Evolutionary conservation across 2,797 vertebrate species (phyloP), one percentile per base, ranked within the genome.

Genomic region (Aulostomus chinensis): DNA sequence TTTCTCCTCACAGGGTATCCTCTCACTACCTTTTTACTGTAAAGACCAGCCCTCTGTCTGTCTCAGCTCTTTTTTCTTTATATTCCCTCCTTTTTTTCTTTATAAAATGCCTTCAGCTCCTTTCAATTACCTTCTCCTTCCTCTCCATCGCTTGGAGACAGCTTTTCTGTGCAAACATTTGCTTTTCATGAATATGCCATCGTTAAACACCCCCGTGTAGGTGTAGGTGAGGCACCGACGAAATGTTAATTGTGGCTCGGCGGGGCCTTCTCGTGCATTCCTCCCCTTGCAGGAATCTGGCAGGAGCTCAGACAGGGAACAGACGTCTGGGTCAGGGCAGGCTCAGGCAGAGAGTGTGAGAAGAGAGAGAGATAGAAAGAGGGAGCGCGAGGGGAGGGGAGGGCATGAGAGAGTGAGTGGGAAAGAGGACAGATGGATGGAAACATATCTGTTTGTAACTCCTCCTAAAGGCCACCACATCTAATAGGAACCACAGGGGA

Each of bases 121-220:
- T 82, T 86, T 86, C 77, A 82, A 77, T 86, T 86, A 82, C 78
- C 78, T 58, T 55, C 56, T 51, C 47, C 47, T 52, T 61, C 41
- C 70, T 68, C 68, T 67, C 21, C 21, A 1, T 81, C 68, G 72
- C 85, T 58, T 58, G 79, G 78, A 80, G 78, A 86, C 84, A 64
- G 77, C 70, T 75, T 86, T 70, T 75, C 68, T 47, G 45, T 54
- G 71, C 81, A 85, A 86, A 89, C 84, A 87, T 89, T 88, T 89
- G 83, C 69, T 58, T 82, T 86, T 73, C 83, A 76, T 74, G 76
- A 86, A 86, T 76, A 78, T 70, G 68, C 73, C 68, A 60, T 83
- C 79, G 70, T 80, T 78, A 79, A 80, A 79, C 49, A 47, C 40
- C 66, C 61, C 36, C 12, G 12, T 14, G 12, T 7, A 85, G 79